phyloP scores from a whole-genome alignment of 2,888 invertebrate species.

The Ellobium chinense region DNA sequence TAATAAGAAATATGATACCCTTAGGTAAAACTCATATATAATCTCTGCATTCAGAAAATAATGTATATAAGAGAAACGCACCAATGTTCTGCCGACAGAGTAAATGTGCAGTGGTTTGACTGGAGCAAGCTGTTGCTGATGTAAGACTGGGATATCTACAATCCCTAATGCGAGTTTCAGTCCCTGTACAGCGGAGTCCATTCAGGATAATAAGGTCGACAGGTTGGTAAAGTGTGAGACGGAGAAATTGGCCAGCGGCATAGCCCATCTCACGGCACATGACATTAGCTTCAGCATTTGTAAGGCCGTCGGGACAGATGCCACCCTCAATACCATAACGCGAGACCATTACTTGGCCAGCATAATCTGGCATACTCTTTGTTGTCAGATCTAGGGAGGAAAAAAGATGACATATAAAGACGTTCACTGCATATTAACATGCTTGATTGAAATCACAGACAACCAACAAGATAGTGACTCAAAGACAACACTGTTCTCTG shows the following conservation, averaged over 20 bases:
- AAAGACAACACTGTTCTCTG: too few species aligned
- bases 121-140: not conserved
- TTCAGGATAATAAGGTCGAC: conserved; percentile 13
- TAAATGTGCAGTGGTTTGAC: conserved; percentile 57
- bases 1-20: too few species aligned
- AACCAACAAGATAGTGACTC: too few species aligned
- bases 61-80: conserved; percentile 11
- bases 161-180: conserved; percentile 54
- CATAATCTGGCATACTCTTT: conserved; percentile 12
- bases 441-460: too few species aligned
- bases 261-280: conserved; percentile 81
- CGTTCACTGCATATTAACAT: too few species aligned
- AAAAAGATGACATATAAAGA: not conserved
- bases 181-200: conserved; percentile 55
- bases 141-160: conserved; percentile 47
- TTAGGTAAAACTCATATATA: too few species aligned
- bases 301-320: conserved; percentile 66
- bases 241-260: conserved; percentile 3
- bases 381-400: conserved; percentile 47
- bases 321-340: conserved; percentile 75
- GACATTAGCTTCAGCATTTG: conserved; percentile 80
- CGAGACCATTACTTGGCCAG: conserved; percentile 58
- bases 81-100: conserved; percentile 53
- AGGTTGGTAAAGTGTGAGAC: not conserved
- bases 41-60: too few species aligned